Conservation (phyloP, 1,140 invertebrate species). For the Bemisia tabaci region DNA sequence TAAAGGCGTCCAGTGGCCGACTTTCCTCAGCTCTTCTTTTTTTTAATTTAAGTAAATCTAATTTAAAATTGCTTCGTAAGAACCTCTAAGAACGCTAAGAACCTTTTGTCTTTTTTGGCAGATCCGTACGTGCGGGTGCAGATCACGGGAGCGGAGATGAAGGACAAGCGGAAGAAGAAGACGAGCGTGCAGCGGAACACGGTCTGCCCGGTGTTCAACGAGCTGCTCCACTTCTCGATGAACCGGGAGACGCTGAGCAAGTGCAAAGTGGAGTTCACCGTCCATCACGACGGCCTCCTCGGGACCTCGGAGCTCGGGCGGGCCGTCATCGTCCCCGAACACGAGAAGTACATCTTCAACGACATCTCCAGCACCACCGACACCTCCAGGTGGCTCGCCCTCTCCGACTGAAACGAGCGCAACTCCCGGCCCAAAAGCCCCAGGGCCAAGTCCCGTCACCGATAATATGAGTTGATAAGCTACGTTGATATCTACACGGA, state of each 20-base stretch:
- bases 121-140: slow-evolving; percentile 79
- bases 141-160: slow-evolving; percentile 58
- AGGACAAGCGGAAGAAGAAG: slow-evolving; percentile 58
- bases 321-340: slow-evolving; percentile 34
- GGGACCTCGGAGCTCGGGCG: slow-evolving; percentile 29
- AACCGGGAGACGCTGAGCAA: slow-evolving; percentile 39
- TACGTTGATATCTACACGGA: too few species aligned
- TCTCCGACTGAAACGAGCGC: neutral
- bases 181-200: slow-evolving; percentile 74
- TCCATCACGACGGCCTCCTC: slow-evolving; percentile 37
- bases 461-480: too few species aligned
- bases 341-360: slow-evolving; percentile 37
- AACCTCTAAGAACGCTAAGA: too few species aligned
- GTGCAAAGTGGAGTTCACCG: slow-evolving; percentile 37
- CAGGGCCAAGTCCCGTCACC: too few species aligned
- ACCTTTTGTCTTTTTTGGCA: slow-evolving; percentile 23
- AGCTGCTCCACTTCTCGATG: slow-evolving; percentile 72
- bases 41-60: slow-evolving; percentile 74
- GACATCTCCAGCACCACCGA: slow-evolving; percentile 36
- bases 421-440: too few species aligned
- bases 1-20: slow-evolving; percentile 65
- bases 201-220: slow-evolving; percentile 73
- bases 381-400: neutral
- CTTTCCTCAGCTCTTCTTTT: slow-evolving; percentile 56
- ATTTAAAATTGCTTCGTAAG: slow-evolving; percentile 68